Evolutionary conservation across 1,140 invertebrate genomes (phyloP).

Genomic region (Cecropterus lyciades): DNA sequence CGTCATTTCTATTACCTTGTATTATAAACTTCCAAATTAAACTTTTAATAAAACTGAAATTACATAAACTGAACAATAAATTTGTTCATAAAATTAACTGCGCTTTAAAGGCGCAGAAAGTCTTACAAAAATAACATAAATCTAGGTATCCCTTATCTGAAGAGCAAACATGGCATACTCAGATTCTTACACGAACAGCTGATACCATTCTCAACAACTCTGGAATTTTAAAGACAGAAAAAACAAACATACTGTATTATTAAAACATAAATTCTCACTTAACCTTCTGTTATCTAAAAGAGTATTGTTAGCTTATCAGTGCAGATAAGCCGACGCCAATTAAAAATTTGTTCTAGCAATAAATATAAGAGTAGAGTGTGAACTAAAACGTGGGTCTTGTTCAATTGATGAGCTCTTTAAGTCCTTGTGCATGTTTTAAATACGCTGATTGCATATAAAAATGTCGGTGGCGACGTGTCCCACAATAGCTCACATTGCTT

Average conservation of each 20-base stretch:
- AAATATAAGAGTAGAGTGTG: slow-evolving; percentile 41
- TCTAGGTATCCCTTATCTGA: slow-evolving; percentile 21
- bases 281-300: slow-evolving; percentile 55
- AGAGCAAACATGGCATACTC: slow-evolving; percentile 23
- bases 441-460: slow-evolving; percentile 49
- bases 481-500: slow-evolving; percentile 3
- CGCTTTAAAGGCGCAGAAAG: slow-evolving; percentile 5
- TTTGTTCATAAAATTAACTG: not conserved
- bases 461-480: slow-evolving; percentile 26
- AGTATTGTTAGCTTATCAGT: slow-evolving; percentile 64
- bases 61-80: too few relatives aligned
- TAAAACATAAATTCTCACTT: slow-evolving; percentile 78
- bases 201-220: slow-evolving; percentile 13
- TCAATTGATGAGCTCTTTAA: slow-evolving; percentile 47
- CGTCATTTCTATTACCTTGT: too few relatives aligned
- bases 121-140: slow-evolving; percentile 22
- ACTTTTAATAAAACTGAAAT: too few relatives aligned
- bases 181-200: slow-evolving; percentile 18
- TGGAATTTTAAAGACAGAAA: slow-evolving; percentile 45
- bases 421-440: slow-evolving; percentile 42
- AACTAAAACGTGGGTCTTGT: slow-evolving; percentile 42
- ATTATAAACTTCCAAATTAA: too few relatives aligned
- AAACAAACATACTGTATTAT: slow-evolving; percentile 48
- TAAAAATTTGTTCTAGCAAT: slow-evolving; percentile 68
- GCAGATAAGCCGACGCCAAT: slow-evolving; percentile 62